These are phyloP conservation scores for Drosophila kepulauana DNA, from an alignment of 1,140 invertebrate species.

Conservation along the genomic window DNA sequence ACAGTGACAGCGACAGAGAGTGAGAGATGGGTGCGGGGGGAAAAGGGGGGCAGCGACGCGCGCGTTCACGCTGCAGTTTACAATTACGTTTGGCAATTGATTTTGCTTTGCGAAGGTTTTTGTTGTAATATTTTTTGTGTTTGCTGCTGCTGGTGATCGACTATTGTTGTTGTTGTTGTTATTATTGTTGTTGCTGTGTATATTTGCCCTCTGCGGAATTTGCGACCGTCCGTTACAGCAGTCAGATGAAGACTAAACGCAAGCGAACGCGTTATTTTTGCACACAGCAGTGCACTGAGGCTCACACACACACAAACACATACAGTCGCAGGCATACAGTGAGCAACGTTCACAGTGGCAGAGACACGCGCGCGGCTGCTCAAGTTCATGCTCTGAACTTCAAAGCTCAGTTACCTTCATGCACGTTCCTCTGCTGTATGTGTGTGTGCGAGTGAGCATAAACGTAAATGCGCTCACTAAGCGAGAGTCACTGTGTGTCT, in stretches of 20 bases:
- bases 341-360: slow-evolving; percentile 41
- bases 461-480: slow-evolving; percentile 22
- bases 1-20: slow-evolving; percentile 1
- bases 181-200: neutral
- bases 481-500: neutral
- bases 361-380: slow-evolving; percentile 67
- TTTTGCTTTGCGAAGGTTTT: slow-evolving; percentile 50
- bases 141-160: slow-evolving; percentile 52
- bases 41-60: slow-evolving; percentile 29
- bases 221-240: slow-evolving; percentile 79
- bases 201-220: slow-evolving; percentile 45
- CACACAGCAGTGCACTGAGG: slow-evolving; percentile 70
- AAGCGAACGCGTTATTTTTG: slow-evolving; percentile 77
- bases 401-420: slow-evolving; percentile 78
- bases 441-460: slow-evolving; percentile 26
- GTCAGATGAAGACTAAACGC: slow-evolving; percentile 76
- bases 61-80: slow-evolving; percentile 60
- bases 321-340: slow-evolving; percentile 4
- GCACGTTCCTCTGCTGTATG: slow-evolving; percentile 36
- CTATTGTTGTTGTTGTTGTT: neutral
- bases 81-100: slow-evolving; percentile 68
- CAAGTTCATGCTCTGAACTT: slow-evolving; percentile 82
- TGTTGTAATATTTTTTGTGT: slow-evolving; percentile 20
- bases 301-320: slow-evolving; percentile 33
- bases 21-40: neutral